Conservation (phyloP, 2,113 vertebrate genomes). For the Tachysurus fulvidraco region DNA sequence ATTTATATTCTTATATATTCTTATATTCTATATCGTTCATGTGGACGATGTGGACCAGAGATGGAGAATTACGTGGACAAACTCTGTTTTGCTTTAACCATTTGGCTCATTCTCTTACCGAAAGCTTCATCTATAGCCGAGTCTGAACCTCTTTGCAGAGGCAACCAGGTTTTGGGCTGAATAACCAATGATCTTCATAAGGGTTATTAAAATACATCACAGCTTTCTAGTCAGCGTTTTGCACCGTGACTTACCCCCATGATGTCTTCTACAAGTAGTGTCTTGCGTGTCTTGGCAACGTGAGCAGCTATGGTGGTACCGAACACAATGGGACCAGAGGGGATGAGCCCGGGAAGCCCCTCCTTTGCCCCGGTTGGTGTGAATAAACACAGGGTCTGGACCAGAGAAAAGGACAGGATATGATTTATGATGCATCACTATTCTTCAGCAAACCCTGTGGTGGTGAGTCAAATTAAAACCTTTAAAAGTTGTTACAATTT, state of each 20-base stretch:
- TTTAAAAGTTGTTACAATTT: not conserved
- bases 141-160: not conserved
- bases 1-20: not conserved
- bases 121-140: not conserved
- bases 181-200: not conserved
- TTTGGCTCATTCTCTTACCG: not conserved
- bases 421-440: not conserved
- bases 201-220: not conserved
- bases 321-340: constrained; percentile 86
- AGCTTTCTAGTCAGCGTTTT: not conserved
- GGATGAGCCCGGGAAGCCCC: constrained; percentile 84
- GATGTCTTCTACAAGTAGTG: constrained; percentile 92
- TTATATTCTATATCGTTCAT: too few species aligned
- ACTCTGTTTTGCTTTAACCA: not conserved
- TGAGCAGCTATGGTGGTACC: constrained; percentile 93
- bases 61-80: not conserved
- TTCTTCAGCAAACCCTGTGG: not conserved
- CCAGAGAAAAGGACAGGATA: not conserved
- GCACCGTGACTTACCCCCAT: constrained; percentile 79
- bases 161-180: not conserved
- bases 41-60: not conserved
- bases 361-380: constrained; percentile 89
- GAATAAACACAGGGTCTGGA: constrained; percentile 92
- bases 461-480: not conserved
- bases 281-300: constrained; percentile 94